These are phyloP conservation scores for Linnaemya vulpina DNA, from an alignment of 2,888 invertebrate species.

Conservation along the genomic window DNA sequence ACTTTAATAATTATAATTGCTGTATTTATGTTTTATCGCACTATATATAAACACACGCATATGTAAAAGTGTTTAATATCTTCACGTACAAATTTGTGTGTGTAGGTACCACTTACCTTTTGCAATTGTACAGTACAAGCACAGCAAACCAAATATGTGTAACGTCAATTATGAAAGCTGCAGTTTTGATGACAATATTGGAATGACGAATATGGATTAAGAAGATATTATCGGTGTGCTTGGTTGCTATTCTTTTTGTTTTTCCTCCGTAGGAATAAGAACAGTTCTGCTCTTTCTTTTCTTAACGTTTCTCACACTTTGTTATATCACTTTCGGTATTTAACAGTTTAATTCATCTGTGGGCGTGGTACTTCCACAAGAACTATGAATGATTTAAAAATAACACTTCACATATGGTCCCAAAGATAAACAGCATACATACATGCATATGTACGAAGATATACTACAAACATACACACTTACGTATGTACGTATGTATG, in stretches of 20 bases:
- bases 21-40: too few species aligned
- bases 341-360: constrained; percentile 33
- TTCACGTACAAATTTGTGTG: too few species aligned
- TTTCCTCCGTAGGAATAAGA: constrained; percentile 16
- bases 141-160: constrained; percentile 22
- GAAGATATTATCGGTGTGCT: constrained; percentile 19
- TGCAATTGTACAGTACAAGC: constrained; percentile 49
- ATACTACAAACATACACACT: neutral
- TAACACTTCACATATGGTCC: neutral
- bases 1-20: too few species aligned
- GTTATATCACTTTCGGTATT: constrained; percentile 39
- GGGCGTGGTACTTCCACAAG: constrained; percentile 60
- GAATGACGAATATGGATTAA: constrained; percentile 25
- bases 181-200: constrained; percentile 28
- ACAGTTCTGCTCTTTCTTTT: constrained; percentile 27
- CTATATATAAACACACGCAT: too few species aligned
- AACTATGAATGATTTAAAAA: constrained; percentile 17
- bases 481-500: neutral
- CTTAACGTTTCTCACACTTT: constrained; percentile 41
- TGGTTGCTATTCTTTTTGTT: constrained; percentile 1
- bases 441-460: neutral
- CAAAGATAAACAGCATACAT: neutral
- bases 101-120: constrained; percentile 43
- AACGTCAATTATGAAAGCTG: constrained; percentile 8
- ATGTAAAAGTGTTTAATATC: neutral